Evolutionary conservation across 2,797 vertebrate genomes (phyloP).

Genomic region (Notoglanidium macrostoma): DNA sequence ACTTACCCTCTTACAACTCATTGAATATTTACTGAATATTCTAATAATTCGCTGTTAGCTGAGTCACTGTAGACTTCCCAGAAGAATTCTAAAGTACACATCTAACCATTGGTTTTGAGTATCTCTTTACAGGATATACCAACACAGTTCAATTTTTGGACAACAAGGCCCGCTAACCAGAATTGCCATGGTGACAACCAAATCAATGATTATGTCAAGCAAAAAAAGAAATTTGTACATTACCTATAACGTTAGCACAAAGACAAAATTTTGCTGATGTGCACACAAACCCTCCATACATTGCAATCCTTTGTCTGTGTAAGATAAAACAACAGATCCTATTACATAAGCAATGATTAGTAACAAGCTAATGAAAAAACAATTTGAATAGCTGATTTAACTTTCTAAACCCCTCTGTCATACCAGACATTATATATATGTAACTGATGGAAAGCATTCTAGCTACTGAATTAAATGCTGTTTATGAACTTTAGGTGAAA

Average conservation of each 20-base stretch:
- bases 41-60: not conserved
- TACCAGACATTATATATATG: not conserved
- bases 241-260: not conserved
- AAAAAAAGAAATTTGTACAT: conserved; percentile 1
- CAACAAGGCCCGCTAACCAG: not conserved
- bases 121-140: not conserved
- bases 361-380: not conserved
- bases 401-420: not conserved
- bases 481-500: not conserved
- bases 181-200: not conserved
- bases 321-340: not conserved
- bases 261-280: not conserved
- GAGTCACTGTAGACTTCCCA: not conserved
- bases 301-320: not conserved
- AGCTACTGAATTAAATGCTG: not conserved
- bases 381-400: not conserved
- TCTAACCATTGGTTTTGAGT: not conserved
- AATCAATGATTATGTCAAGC: not conserved
- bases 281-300: not conserved
- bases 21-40: not conserved
- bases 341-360: not conserved
- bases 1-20: not conserved
- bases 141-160: not conserved
- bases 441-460: not conserved
- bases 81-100: too few species aligned